A percentile compares a stretch with the other conserved stretches of the same genome.
Conservation (phyloP, 2,113 vertebrate genomes). For the Epinephelus fuscoguttatus region DNA sequence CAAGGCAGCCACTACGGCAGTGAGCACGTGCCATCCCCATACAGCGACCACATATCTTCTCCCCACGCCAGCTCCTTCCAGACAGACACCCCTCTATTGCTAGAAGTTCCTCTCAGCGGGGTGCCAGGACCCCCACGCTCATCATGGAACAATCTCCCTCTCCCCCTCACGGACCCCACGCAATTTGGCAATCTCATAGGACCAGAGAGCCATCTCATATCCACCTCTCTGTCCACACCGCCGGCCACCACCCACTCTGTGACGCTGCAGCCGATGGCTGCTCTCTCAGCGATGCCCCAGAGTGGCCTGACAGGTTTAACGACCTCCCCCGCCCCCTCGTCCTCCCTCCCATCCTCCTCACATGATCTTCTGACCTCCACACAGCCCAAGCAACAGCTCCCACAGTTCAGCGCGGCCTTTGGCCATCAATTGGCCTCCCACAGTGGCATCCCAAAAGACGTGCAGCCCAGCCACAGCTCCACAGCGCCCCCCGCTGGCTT, state of each 20-base stretch:
- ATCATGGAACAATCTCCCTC: constrained; percentile 94
- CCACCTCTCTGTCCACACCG: constrained; percentile 97
- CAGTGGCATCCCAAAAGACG: constrained; percentile 99
- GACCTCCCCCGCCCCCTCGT: constrained; percentile 82
- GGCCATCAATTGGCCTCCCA: constrained; percentile 98
- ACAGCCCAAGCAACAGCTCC: constrained; percentile 96
- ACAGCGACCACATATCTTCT: constrained; percentile 96
- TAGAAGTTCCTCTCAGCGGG: constrained; percentile 94
- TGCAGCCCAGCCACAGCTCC: constrained; percentile 99
- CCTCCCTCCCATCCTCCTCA: constrained; percentile 72
- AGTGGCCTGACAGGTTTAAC: constrained; percentile 88
- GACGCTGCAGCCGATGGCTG: constrained; percentile 94
- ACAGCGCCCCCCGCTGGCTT: constrained; percentile 97
- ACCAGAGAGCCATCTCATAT: constrained; percentile 95
- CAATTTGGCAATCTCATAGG: constrained; percentile 94
- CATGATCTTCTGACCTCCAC: constrained; percentile 90
- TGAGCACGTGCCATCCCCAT: constrained; percentile 96
- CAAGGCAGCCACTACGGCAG: constrained; percentile 96
- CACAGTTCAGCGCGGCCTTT: constrained; percentile 98
- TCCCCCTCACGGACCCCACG: constrained; percentile 91
- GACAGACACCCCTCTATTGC: constrained; percentile 93
- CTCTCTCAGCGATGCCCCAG: constrained; percentile 94
- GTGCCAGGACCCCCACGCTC: constrained; percentile 90
- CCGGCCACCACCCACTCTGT: constrained; percentile 94
- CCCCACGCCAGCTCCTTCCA: constrained; percentile 92